phyloP scores from a whole-genome alignment of 64 coral and sea anemone species.

The Montipora capricornis region DNA sequence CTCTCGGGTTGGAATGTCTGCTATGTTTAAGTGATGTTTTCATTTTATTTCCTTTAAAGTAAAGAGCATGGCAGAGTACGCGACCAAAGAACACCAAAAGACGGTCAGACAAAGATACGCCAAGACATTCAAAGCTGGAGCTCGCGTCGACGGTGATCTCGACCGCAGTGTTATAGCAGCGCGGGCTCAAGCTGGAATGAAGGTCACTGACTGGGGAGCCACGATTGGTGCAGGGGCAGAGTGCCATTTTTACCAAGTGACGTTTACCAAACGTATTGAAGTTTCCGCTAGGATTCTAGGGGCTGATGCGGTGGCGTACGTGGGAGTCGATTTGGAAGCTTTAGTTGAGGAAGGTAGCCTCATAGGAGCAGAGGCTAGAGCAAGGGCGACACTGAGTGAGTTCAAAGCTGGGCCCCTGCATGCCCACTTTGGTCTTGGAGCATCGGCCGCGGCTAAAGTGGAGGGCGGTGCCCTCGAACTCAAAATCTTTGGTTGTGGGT shows the following conservation, averaged over 20 bases:
- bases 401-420: conserved; percentile 1
- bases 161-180: not conserved
- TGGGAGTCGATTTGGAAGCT: not conserved
- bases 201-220: not conserved
- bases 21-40: not conserved
- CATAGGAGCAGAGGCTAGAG: not conserved
- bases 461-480: not conserved
- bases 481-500: not conserved
- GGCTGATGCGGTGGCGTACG: not conserved
- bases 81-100: not conserved
- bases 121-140: conserved; percentile 2
- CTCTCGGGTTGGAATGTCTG: not conserved
- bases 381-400: not conserved
- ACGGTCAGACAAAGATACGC: not conserved
- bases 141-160: not conserved
- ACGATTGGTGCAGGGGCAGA: conserved; percentile 1
- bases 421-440: conserved; percentile 1
- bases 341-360: not conserved
- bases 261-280: not conserved
- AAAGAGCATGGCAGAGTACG: conserved; percentile 1
- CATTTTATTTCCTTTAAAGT: not conserved
- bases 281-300: not conserved
- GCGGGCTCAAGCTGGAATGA: not conserved
- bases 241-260: not conserved
- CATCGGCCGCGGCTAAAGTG: conserved; percentile 1